phyloP scores from a whole-genome alignment of 2,113 vertebrate genomes.

The Tinamus guttatus region DNA sequence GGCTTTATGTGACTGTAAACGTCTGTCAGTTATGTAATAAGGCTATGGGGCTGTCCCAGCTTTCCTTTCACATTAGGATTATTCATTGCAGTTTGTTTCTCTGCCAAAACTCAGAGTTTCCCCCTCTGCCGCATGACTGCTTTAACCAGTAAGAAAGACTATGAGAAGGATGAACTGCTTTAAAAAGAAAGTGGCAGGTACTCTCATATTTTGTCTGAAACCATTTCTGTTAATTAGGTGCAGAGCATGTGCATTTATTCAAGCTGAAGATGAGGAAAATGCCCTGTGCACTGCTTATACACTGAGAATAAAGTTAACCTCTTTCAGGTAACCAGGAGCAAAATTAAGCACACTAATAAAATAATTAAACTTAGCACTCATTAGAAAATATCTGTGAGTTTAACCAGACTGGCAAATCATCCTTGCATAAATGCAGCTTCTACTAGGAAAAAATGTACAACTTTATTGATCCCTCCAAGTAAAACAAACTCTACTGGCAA shows the following conservation, averaged over 20 bases:
- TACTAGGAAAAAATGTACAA: neutral
- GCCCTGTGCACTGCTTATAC: neutral
- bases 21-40: neutral
- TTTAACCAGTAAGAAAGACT: neutral
- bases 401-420: neutral
- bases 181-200: neutral
- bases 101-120: neutral
- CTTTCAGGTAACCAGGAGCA: neutral
- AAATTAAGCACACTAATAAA: neutral
- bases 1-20: neutral
- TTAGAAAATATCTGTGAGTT: neutral
- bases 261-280: neutral
- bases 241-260: neutral
- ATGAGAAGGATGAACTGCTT: neutral
- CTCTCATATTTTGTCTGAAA: neutral
- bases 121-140: neutral
- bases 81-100: neutral
- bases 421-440: neutral
- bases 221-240: neutral
- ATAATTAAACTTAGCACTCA: neutral
- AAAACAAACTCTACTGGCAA: neutral
- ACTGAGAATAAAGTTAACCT: neutral
- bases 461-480: neutral
- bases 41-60: neutral
- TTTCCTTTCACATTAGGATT: neutral